Evolutionary conservation across 92 coral and sea anemone genomes (phyloP), one percentile per base, ranked within the genome.

Genomic region (Palythoa grandiflora): DNA sequence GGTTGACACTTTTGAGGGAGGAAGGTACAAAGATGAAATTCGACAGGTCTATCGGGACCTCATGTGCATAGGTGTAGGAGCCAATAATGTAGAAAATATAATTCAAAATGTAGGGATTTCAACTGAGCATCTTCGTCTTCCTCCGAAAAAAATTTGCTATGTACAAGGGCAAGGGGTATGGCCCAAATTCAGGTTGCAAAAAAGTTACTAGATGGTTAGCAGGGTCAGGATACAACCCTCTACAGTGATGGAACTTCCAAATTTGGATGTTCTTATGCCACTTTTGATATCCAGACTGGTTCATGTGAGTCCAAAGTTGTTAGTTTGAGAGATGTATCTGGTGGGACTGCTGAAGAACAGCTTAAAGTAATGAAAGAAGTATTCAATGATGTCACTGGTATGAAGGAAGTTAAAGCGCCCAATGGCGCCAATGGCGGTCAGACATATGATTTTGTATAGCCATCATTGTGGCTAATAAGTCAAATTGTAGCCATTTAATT

Each of bases 131-230:
- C 39, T 68, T 68, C 74, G 74, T 37, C 74, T 68, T 75, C 52
- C 89, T 52, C 75, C 35, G 15, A 20, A 80, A 86, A 60, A 86
- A 84, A 38, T 86, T 86, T 86, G 89, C 89, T 10, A 86, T 75
- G 36, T 74, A 86, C 73, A 86, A 52, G 89, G 16, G 78, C 59
- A 40, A 71, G 80, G 68, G 88, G 80, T 5, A 48, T 71, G 88
- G 88, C 88, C 36, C 88, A 84, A 81, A 12, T 71, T 71, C 80
- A 84, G 48, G 40, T 84, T 55, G 86, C 86, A 80, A 77, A 60
- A 57, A 78, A 80, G 47, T 36, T 80, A 51, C 50, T 80, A 38
- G 85, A 59, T 80, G 71, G 71, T 59, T 80, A 76, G 85, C 36
- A 35, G 40, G 19, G 77, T 61, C 86, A 80, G 52, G 86, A 80